Percentiles rank a stretch among this genome's conserved stretches.
Evolutionary conservation across 2,113 vertebrate species (phyloP).

Genomic region (Chinchilla lanigera): DNA sequence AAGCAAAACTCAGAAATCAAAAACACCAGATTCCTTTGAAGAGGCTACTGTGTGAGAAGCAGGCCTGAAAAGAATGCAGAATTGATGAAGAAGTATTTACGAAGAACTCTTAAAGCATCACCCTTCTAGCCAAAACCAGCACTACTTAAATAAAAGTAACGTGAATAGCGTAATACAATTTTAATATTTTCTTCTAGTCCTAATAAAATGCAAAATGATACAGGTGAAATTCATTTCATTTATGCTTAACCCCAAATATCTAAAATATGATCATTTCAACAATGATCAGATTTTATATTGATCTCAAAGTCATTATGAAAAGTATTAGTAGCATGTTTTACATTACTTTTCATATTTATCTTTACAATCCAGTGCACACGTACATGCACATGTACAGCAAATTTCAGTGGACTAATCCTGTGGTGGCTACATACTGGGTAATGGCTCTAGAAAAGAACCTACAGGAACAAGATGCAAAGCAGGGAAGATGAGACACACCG

Average conservation of each 20-base stretch:
- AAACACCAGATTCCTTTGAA: not conserved
- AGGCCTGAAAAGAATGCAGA: not conserved
- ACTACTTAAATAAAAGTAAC: not conserved
- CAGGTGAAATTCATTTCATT: not conserved
- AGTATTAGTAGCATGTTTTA: not conserved
- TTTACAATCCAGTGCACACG: not conserved
- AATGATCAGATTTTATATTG: not conserved
- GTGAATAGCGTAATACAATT: not conserved
- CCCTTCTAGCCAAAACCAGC: not conserved
- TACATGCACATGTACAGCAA: not conserved
- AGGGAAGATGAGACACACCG: not conserved
- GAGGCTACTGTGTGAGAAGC: not conserved
- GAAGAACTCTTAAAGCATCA: not conserved
- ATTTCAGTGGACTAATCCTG: not conserved
- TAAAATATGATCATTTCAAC: not conserved
- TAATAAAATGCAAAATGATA: not conserved
- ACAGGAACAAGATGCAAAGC: not conserved
- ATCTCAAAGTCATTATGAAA: not conserved
- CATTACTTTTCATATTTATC: not conserved
- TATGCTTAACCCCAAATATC: not conserved
- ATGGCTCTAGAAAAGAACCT: not conserved
- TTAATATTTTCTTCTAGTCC: not conserved
- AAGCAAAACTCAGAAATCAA: conserved; percentile 15
- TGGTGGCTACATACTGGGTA: no score
- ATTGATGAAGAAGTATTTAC: not conserved